phyloP scores from a whole-genome alignment of 2,113 vertebrate species.

The Etia nguti region DNA sequence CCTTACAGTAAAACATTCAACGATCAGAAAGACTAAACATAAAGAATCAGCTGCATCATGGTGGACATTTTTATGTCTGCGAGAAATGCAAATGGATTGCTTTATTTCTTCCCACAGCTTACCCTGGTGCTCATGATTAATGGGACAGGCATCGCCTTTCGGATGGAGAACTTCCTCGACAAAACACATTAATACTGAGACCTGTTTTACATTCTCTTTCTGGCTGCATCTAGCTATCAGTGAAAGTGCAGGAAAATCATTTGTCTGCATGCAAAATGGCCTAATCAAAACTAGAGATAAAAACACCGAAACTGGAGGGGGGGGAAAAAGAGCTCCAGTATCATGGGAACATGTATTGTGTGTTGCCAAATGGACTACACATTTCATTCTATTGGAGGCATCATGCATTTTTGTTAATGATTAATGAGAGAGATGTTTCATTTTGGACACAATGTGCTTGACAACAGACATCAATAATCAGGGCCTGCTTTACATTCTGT shows the following conservation, averaged over 20 bases:
- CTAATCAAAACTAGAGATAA: slow-evolving; percentile 22
- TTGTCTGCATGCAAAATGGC: slow-evolving; percentile 35
- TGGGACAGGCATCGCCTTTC: slow-evolving; percentile 7
- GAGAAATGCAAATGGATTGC: slow-evolving; percentile 15
- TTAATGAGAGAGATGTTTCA: slow-evolving; percentile 38
- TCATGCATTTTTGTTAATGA: slow-evolving; percentile 24
- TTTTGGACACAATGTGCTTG: slow-evolving; percentile 2
- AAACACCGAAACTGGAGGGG: neutral
- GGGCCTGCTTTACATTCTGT: slow-evolving; percentile 44
- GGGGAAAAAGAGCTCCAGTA: neutral
- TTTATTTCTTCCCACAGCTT: slow-evolving; percentile 21
- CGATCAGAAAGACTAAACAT: neutral
- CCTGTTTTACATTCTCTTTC: slow-evolving; percentile 53
- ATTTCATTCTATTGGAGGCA: neutral
- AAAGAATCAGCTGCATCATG: neutral
- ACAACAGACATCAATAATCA: slow-evolving; percentile 38
- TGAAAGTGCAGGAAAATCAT: slow-evolving; percentile 20
- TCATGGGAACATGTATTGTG: neutral
- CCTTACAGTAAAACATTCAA: neutral
- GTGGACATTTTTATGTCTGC: slow-evolving; percentile 1
- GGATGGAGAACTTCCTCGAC: slow-evolving; percentile 30
- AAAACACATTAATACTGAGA: slow-evolving; percentile 27
- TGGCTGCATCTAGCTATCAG: slow-evolving; percentile 17
- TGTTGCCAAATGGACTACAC: slow-evolving; percentile 7
- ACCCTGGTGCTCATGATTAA: slow-evolving; percentile 30